Base-by-base conservation (phyloP, 2,797 vertebrate genomes). In the Acanthurus lineatus region DNA sequence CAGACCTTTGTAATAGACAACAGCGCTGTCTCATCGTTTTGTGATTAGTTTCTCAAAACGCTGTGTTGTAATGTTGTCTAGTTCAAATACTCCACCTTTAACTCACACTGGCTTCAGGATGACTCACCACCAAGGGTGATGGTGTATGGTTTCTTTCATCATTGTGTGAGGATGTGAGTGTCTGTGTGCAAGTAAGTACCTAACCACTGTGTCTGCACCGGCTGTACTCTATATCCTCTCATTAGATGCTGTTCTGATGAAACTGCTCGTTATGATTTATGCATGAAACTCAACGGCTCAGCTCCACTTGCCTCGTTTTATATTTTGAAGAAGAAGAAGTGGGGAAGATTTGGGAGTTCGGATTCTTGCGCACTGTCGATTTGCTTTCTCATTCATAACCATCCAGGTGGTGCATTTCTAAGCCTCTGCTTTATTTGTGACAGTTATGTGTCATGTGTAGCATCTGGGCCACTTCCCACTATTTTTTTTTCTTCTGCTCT, bases 241-340 rank as follows among this genome's bases (percentile, higher is more conserved):
- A 73, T 82, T 79, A 79, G 73, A 79, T 35, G 69, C 72, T 52
- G 48, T 20, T 22, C 74, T 73, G 67, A 84, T 85, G 69, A 76
- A 86, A 73, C 68, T 25, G 65, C 73, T 79, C 14, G 17, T 61
- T 73, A 77, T 77, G 16, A 79, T 84, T 80, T 78, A 74, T 56
- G 68, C 60, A 70, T 48, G 49, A 66, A 63, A 73, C 54, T 66
- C 59, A 6, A 47, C 47, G 35, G 79, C 64, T 58, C 60, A 19
- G 52, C 54, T 4, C 2, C 22, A 19, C 56, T 64, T 56, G 47
- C 42, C 51, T 84, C 11, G 5, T 58, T 68, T 78, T 44, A 42
- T 38, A 49, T 53, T 48, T 42, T 32, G 28, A 32, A 32, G 28
- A 32, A 32, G 28, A 32, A 32, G 3, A 53, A 53, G n/a, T n/a